Percentiles rank a stretch among this genome's conserved stretches.
Evolutionary conservation across 1,140 invertebrate genomes (phyloP).

Genomic region (Probaryconus sp.): DNA sequence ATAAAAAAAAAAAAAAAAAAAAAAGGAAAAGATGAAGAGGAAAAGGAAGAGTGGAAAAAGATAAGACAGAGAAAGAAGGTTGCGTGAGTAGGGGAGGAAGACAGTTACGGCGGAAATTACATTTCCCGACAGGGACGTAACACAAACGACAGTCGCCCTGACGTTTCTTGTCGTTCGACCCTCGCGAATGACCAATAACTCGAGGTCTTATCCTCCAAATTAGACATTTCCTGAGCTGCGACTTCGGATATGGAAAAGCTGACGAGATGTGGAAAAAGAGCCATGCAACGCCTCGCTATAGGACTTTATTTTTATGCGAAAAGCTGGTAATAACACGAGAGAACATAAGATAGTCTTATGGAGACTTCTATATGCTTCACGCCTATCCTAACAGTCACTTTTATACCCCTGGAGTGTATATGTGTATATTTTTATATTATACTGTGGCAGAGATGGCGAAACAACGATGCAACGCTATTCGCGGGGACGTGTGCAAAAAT

Average conservation of each 20-base stretch:
- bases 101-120: constrained; percentile 32
- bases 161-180: constrained; percentile 46
- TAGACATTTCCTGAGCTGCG: constrained; percentile 56
- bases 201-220: constrained; percentile 68
- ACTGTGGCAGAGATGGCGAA: constrained; percentile 20
- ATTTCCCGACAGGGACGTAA: constrained; percentile 21
- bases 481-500: constrained; percentile 29
- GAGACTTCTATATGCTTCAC: constrained; percentile 38
- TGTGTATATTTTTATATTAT: constrained; percentile 64
- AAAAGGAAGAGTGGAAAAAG: too few relatives aligned
- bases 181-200: constrained; percentile 69
- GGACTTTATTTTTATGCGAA: constrained; percentile 63
- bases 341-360: constrained; percentile 65
- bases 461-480: constrained; percentile 30
- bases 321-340: constrained; percentile 62
- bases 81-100: not conserved
- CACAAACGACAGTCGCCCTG: constrained; percentile 7
- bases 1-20: not conserved
- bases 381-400: constrained; percentile 62
- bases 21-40: constrained; percentile 1
- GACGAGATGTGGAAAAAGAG: constrained; percentile 28
- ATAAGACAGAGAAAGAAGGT: too few relatives aligned
- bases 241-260: constrained; percentile 31
- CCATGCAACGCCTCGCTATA: constrained; percentile 22
- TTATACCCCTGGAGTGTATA: constrained; percentile 56